Base-by-base conservation (phyloP, 2,888 invertebrate species). In the Clostera curtula region DNA sequence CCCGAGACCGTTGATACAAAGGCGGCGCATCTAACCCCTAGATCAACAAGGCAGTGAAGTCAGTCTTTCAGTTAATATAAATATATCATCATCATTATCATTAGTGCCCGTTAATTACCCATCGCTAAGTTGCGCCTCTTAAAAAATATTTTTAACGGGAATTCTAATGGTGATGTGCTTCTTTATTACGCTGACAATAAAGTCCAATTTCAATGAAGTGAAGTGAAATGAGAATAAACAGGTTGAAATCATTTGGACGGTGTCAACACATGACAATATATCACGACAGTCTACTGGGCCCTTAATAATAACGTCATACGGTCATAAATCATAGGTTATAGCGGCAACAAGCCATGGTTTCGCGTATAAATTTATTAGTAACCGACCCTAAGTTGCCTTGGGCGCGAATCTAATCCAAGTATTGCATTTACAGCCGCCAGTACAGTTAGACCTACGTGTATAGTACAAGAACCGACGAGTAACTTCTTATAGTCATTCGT, bases 341-440 rank as follows among this genome's bases (percentile, higher is more conserved):
- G 28, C 27, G 35, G 28, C 36, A 43, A 38, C 39, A 36, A 42
- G 28, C 40, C 44, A 21, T 39, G 44, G 31, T 40, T 27, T 47
- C 37, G 30, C 39, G 34, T 49, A 53, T 55, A 56, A 56, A 56
- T 56, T 56, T 56, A 56, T 47, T 47, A 50, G 36, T 23, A 34
- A 30, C 45, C 36, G 34, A 33, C 43, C 40, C 40, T 49, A 51
- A 47, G 39, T 53, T 53, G 49, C 41, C 41, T 46, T 16, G 32
- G 37, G 33, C 21, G 51, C 31, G 44, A 42, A 49, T 56, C 45
- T 62, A 60, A 62, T 57, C 56, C 54, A 45, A 58, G 57, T 60
- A 62, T 60, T 52, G 56, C 56, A 51, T 54, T 49, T 56, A 56
- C 35, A 33, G 19, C 29, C 10, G 17, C 14, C 20, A 22, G 23